Evolutionary conservation across 2,797 vertebrate species (phyloP), one percentile per base, ranked within the genome.

Genomic region (Schizopygopsis pylzovi): DNA sequence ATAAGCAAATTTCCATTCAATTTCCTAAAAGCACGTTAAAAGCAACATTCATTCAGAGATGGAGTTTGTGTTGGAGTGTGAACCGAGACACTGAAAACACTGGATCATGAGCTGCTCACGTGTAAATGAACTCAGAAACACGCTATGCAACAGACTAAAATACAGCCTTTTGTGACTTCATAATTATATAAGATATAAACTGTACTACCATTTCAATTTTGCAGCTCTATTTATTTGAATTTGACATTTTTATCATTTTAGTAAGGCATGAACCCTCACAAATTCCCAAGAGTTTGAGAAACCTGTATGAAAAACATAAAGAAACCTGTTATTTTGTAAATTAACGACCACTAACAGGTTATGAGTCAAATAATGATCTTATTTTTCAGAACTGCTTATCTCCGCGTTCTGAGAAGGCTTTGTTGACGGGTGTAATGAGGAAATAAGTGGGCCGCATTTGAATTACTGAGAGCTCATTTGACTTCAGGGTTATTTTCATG

Each of bases 381-480:
- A 72, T 75, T 41, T 70, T 72, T 47, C 33, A 70, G 16, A 41
- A 28, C 39, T 41, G 20, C 59, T 54, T 39, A 81, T 84, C 80
- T 11, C 89, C 80, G 85, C 84, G 85, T 67, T 85, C 75, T 12
- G 25, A 72, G 73, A 59, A 59, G 56, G 10, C 61, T 70, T 65
- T 77, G 81, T 63, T 59, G 75, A 71, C 63, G 79, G 41, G 25
- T 59, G 61, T 61, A 72, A 89, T 75, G 85, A 91, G 92, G 90
- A 93, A 92, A 83, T 73, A 41, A 77, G 33, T 8, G 67, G 5
- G n/a, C n/a, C 0, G 12, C 7, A 89, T 89, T 91, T 89, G 86
- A 89, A 91, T 91, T 87, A 83, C 86, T 85, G 8, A 78, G 13
- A n/a, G 49, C 86, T 85, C 1, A 84, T 93, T 94, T 93, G 92